A percentile compares a stretch with the other conserved stretches of the same genome.
These are phyloP conservation scores for Oceanites oceanicus DNA, from an alignment of 2,113 vertebrate genomes.

Conservation along the genomic window DNA sequence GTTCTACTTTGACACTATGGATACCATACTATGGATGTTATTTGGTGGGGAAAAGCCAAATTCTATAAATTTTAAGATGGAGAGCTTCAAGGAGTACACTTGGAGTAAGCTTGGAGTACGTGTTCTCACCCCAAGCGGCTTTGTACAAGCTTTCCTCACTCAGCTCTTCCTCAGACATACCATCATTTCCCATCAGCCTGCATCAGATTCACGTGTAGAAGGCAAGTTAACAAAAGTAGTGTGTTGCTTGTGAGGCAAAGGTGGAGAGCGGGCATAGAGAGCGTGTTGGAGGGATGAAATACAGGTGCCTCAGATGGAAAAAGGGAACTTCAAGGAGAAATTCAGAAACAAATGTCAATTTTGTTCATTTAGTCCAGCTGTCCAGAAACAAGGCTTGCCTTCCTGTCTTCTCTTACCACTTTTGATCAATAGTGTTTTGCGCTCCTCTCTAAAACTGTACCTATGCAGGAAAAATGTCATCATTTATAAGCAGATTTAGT, in stretches of 20 bases:
- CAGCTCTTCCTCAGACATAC: not conserved
- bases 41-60: not conserved
- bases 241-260: not conserved
- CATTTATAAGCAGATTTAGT: not conserved
- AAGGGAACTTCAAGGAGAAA: not conserved
- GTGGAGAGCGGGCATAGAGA: not conserved
- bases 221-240: not conserved
- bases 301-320: not conserved
- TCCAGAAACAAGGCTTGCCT: not conserved
- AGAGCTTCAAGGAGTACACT: not conserved
- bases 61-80: not conserved
- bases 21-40: not conserved
- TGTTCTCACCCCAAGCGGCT: not conserved
- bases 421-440: not conserved
- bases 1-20: not conserved
- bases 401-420: not conserved
- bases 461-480: not conserved
- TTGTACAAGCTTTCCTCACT: not conserved
- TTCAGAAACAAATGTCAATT: not conserved
- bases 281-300: not conserved
- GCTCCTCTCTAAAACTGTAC: not conserved
- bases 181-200: not conserved
- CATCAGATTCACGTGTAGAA: not conserved
- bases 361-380: not conserved
- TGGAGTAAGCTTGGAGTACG: not conserved